Base-by-base conservation (phyloP, 2,797 vertebrate genomes). In the Siniperca obscura region DNA sequence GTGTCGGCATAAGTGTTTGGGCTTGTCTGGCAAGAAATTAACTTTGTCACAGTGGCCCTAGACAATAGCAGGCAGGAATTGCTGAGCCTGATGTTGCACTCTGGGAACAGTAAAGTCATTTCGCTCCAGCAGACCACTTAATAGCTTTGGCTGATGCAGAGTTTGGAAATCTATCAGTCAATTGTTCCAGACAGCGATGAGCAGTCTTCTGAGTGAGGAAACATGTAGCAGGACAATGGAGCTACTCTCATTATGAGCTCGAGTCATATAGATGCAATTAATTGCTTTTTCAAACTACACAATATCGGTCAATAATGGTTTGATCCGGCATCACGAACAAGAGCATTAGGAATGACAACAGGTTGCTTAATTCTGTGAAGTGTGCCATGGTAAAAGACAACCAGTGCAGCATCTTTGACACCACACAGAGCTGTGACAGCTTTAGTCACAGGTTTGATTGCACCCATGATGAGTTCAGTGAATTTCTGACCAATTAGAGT, bases 11-110 rank as follows among this genome's bases (percentile, higher is more conserved):
- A 84, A 88, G 84, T 93, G 81, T 92, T 93, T 92, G 83, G 85
- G 91, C 87, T 93, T 93, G 91, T 92, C 89, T 93, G 82, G 82
- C 83, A 94, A 90, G 91, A 95, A 95, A 95, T 95, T 86, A 93
- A 95, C 89, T 92, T 91, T 91, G 92, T 94, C 89, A 90, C 83
- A 90, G 89, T 59, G 83, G 90, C 88, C 89, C 86, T 69, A 88
- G 91, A 95, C 92, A 93, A 93, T 93, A 92, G 91, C 88, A 87
- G 79, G 81, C 89, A 91, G 92, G 82, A 93, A 92, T 91, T 77
- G 89, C 91, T 92, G 88, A 93, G 91, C 89, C 90, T 92, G 87
- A 94, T 89, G 82, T 88, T 85, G 87, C 87, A 86, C 88, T 90
- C 82, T 74, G 91, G 92, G 89, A 94, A 89, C 82, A 89, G 89